Evolutionary conservation across 2,797 vertebrate genomes (phyloP).

Genomic region (Prionace glauca): DNA sequence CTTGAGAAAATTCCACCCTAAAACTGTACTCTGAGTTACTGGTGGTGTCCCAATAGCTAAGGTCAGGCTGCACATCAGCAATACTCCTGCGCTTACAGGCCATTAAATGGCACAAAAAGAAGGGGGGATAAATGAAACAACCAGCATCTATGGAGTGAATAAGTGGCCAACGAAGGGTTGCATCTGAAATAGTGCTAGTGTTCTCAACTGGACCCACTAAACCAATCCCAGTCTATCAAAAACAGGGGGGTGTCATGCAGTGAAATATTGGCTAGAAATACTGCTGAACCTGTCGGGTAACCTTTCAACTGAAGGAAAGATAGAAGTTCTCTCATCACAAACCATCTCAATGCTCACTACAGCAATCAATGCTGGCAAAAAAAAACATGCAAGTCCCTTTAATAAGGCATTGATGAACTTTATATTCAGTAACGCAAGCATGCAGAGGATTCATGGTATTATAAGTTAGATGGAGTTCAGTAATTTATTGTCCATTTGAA

Average conservation of each 20-base stretch:
- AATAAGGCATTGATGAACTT: neutral
- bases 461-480: neutral
- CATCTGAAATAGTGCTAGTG: neutral
- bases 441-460: neutral
- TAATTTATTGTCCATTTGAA: neutral
- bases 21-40: neutral
- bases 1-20: neutral
- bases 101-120: neutral
- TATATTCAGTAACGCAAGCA: neutral
- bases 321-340: neutral
- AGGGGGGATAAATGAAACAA: neutral
- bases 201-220: neutral
- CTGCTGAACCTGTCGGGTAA: neutral
- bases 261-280: neutral
- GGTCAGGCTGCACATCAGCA: neutral
- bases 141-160: neutral
- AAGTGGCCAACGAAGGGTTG: neutral
- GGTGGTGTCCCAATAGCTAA: neutral
- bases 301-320: neutral
- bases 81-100: neutral
- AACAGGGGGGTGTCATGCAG: neutral
- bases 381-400: neutral
- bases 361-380: neutral
- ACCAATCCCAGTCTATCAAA: neutral
- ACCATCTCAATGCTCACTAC: neutral